Conservation (phyloP, 1,140 invertebrate species). For the Medauroidea extradentata region DNA sequence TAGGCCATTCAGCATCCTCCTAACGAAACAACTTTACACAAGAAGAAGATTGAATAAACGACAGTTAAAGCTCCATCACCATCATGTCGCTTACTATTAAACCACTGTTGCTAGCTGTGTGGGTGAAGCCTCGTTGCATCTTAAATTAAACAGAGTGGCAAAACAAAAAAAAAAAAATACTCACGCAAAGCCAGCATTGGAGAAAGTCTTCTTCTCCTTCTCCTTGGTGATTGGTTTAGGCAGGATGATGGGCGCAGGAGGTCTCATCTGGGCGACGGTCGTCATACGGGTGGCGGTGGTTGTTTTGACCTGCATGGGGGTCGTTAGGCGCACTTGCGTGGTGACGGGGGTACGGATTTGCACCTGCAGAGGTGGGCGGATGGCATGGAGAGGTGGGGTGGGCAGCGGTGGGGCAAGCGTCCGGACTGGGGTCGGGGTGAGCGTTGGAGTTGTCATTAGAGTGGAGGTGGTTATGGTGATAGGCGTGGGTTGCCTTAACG, state of each 20-base stretch:
- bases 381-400: conserved; percentile 13
- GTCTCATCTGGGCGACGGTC: background rate
- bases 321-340: background rate
- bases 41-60: no score
- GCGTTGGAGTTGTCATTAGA: conserved; percentile 5
- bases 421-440: background rate
- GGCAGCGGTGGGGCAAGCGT: conserved; percentile 17
- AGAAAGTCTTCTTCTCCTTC: conserved; percentile 60
- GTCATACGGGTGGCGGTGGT: conserved; percentile 6
- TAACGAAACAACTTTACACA: no score
- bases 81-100: no score
- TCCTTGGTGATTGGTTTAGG: conserved; percentile 49
- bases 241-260: conserved; percentile 35
- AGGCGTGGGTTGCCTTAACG: conserved; percentile 35
- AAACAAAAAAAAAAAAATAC: no score
- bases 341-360: background rate
- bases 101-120: no score
- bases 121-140: no score
- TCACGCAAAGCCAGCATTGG: conserved; percentile 49
- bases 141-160: no score
- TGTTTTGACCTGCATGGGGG: conserved; percentile 19
- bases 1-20: no score
- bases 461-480: no score
- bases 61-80: no score
- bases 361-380: background rate